Percentiles rank a stretch among this genome's conserved stretches.
These are phyloP conservation scores for Dolichotis patagonum DNA, from an alignment of 2,113 vertebrate species.

Conservation along the genomic window DNA sequence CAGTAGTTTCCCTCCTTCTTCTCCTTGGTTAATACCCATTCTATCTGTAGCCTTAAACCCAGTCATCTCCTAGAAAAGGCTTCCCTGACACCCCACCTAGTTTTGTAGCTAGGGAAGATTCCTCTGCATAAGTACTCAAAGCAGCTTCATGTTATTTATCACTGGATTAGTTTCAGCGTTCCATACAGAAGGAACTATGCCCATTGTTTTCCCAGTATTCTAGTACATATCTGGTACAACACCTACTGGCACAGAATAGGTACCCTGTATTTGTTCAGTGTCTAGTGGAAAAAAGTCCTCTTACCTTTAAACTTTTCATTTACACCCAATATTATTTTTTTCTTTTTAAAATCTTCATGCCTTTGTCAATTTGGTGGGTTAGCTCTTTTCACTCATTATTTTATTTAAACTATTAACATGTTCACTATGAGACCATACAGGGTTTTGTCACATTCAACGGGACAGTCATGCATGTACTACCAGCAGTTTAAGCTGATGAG, in stretches of 20 bases:
- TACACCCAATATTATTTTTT: not conserved
- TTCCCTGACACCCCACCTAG: not conserved
- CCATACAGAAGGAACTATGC: not conserved
- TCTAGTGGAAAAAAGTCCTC: not conserved
- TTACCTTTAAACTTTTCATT: not conserved
- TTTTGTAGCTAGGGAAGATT: not conserved
- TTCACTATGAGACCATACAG: not conserved
- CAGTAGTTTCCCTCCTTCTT: not conserved
- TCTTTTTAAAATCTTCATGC: not conserved
- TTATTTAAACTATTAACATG: not conserved
- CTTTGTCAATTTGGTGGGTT: not conserved
- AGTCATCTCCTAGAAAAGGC: not conserved
- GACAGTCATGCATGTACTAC: not conserved
- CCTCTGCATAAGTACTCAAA: not conserved
- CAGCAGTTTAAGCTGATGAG: not conserved
- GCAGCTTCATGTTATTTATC: not conserved
- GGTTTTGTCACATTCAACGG: not conserved
- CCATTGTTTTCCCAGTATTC: not conserved
- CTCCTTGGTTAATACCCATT: not conserved
- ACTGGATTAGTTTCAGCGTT: not conserved
- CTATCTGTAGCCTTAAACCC: not conserved
- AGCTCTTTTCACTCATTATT: not conserved
- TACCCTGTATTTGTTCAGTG: not conserved
- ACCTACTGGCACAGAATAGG: not conserved
- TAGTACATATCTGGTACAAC: not conserved